Conservation (phyloP, 2,797 vertebrate species). For the Platalea minor region DNA sequence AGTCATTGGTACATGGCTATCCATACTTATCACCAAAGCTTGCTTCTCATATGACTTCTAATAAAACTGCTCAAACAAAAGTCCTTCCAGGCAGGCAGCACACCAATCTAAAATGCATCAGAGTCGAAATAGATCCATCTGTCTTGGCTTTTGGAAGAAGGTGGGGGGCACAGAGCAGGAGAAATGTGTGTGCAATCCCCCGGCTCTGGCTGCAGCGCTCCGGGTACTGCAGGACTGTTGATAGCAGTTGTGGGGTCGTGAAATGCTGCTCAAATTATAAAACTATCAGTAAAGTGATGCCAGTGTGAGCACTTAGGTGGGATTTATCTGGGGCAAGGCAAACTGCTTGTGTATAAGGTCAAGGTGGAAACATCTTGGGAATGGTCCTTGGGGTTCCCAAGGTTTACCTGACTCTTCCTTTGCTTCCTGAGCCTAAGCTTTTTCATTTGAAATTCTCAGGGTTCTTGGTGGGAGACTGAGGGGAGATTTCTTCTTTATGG, state of each 20-base stretch:
- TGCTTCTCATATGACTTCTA: neutral
- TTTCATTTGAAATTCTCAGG: neutral
- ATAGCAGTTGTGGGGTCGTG: neutral
- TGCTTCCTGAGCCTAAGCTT: neutral
- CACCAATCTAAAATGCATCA: neutral
- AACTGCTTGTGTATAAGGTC: neutral
- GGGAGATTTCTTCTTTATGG: neutral
- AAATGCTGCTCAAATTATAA: neutral
- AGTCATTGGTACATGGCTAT: neutral
- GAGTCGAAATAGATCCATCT: neutral
- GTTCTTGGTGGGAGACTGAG: neutral
- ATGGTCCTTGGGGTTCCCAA: neutral
- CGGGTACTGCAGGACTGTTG: neutral
- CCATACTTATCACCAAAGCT: neutral
- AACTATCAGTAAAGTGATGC: fast-evolving
- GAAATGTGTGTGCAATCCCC: neutral
- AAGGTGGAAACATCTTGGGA: neutral
- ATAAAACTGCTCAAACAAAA: neutral
- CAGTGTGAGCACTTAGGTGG: neutral
- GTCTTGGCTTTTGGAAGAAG: neutral
- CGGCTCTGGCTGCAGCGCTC: neutral
- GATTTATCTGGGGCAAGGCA: neutral
- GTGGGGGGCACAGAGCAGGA: neutral
- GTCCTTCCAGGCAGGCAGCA: neutral
- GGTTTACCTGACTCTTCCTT: neutral